Evolutionary conservation across 2,888 invertebrate species (phyloP).

Genomic region (Himalopsyche japonica): DNA sequence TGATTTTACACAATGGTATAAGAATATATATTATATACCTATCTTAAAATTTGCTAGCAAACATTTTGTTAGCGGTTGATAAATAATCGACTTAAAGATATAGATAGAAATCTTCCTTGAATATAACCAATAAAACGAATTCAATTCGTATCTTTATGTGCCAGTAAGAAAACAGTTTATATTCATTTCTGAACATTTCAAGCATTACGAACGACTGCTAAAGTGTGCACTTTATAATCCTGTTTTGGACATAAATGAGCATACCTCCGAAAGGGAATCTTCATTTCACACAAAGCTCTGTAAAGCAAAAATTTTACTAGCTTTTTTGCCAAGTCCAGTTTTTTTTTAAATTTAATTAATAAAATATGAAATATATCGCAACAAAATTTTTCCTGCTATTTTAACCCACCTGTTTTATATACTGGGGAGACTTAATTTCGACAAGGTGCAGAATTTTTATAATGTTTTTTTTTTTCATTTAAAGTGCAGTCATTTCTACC

Average conservation of each 20-base stretch:
- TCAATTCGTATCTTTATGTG: neutral
- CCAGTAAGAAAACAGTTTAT: neutral
- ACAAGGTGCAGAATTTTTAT: neutral
- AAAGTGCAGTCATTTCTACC: neutral
- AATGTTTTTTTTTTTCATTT: neutral
- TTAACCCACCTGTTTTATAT: neutral
- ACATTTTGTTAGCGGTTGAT: too few relatives aligned
- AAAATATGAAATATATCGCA: neutral
- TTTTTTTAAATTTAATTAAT: neutral
- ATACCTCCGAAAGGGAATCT: neutral
- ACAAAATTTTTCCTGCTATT: neutral
- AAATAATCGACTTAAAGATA: too few relatives aligned
- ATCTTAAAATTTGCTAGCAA: too few relatives aligned
- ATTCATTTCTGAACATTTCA: neutral
- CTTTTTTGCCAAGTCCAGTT: conserved; percentile 8
- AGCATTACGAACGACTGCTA: conserved; percentile 2
- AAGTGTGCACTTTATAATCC: conserved; percentile 36
- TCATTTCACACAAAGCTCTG: conserved; percentile 4
- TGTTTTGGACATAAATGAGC: conserved; percentile 33
- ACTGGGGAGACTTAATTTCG: neutral
- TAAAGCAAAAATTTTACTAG: conserved; percentile 34
- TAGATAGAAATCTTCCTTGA: neutral
- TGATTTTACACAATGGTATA: too few relatives aligned
- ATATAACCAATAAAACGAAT: neutral
- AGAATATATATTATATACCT: too few relatives aligned